These are phyloP conservation scores for Flexamia atlantica DNA, from an alignment of 2,888 invertebrate species.

Conservation along the genomic window DNA sequence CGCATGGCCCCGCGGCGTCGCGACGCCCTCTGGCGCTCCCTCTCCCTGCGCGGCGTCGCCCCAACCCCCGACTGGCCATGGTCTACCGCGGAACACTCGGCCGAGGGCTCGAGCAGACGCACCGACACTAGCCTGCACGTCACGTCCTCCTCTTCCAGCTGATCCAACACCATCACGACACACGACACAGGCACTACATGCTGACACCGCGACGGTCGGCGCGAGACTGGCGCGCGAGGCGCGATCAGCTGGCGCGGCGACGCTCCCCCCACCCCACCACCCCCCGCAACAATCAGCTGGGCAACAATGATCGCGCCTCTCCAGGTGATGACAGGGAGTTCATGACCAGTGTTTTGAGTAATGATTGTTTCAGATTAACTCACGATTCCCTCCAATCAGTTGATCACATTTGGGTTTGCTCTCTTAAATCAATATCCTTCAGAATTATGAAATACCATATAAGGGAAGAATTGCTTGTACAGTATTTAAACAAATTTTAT, in stretches of 20 bases:
- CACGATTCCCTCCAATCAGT: slow-evolving; percentile 4
- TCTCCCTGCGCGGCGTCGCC: slow-evolving; percentile 71
- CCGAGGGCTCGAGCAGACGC: slow-evolving; percentile 53
- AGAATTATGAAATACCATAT: too few species aligned
- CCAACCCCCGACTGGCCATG: slow-evolving; percentile 54
- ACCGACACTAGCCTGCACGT: slow-evolving; percentile 53
- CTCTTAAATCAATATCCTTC: too few species aligned
- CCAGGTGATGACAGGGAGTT: slow-evolving; percentile 3
- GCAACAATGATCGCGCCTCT: slow-evolving; percentile 14
- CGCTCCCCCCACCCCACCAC: slow-evolving; percentile 7
- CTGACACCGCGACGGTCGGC: slow-evolving; percentile 47
- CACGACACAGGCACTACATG: not conserved
- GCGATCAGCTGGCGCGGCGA: slow-evolving; percentile 33
- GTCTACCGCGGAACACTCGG: slow-evolving; percentile 45
- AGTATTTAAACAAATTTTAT: too few species aligned
- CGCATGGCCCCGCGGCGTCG: slow-evolving; percentile 73
- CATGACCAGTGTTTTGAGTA: not conserved
- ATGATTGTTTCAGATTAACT: not conserved
- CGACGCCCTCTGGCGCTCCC: slow-evolving; percentile 73
- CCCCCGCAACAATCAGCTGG: slow-evolving; percentile 32
- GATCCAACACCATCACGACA: slow-evolving; percentile 53
- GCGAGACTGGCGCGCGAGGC: slow-evolving; percentile 55
- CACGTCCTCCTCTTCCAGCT: slow-evolving; percentile 55
- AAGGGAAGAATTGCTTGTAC: too few species aligned
- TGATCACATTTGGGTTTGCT: too few species aligned